Base-by-base conservation (phyloP, 2,888 invertebrate genomes). In the Cryptocheilus praepositus region DNA sequence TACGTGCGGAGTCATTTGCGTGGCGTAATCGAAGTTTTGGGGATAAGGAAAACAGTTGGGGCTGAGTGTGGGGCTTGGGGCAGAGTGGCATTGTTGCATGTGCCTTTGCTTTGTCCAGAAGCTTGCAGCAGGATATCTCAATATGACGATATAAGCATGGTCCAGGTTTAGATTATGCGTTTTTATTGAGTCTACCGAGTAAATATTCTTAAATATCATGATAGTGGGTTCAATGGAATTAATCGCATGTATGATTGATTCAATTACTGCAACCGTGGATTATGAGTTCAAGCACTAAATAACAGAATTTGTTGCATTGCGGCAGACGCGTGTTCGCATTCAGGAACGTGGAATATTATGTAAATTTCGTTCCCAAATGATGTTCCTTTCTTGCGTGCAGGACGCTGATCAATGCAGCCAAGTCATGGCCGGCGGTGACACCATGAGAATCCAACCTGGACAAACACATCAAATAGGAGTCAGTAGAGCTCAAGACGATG, bases 401-500 rank as follows among this genome's bases (percentile, higher is more conserved):
- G 88, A 89, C 71, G 81, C 83, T 55, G 88, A 89, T 65, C 86
- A 88, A 82, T 88, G 88, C 67, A 83, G 86, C 54, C 88, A 87
- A 84, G 83, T 88, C 66, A 89, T 89, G 88, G 87, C 88, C 63
- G 85, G 86, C 71, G 86, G 88, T 18, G 88, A 89, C 73, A 86
- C 85, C 28, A 81, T 88, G 70, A 84, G 88, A 53, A 83, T 89
- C 73, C 86, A 88, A 77, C 84, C 85, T 36, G 87, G 88, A 68
- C 88, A 89, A 45, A 83, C 87, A 45, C 86, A 86, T 81, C 88
- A 88, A 62, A 86, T 89, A 70, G 84, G 86, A 62, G 77, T 88
- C 13, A 86, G 77, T 64, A 83, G 88, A 81, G 81, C 94, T 74
- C 95, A 95, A 89, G 97, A 97, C 89, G 97, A 97, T 91, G 96